Evolutionary conservation across 2,888 invertebrate genomes (phyloP).

Genomic region (Cyclophora albipunctata): DNA sequence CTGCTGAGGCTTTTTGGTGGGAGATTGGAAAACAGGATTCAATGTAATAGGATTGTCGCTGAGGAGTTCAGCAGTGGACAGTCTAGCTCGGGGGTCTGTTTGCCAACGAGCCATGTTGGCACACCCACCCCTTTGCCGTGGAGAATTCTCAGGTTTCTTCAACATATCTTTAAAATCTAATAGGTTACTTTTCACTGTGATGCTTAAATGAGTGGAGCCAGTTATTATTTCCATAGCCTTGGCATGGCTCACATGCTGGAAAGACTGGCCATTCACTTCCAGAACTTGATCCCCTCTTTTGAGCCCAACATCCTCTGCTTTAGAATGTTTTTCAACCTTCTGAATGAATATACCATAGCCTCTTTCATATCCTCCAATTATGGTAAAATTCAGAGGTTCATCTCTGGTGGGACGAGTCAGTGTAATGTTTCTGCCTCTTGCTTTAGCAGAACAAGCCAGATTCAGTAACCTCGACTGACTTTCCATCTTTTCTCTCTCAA

Average conservation of each 20-base stretch:
- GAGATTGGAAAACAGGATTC: constrained; percentile 70
- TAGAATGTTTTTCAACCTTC: constrained; percentile 93
- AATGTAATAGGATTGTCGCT: constrained; percentile 65
- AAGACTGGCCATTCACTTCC: constrained; percentile 98
- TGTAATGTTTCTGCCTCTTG: constrained; percentile 92
- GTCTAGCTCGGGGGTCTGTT: constrained; percentile 82
- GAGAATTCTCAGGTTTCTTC: constrained; percentile 85
- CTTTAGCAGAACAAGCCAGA: constrained; percentile 98
- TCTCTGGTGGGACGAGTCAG: constrained; percentile 94
- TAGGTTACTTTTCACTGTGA: constrained; percentile 97
- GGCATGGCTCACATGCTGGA: constrained; percentile 93
- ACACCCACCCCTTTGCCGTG: constrained; percentile 79
- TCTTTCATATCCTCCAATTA: constrained; percentile 94
- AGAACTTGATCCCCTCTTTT: constrained; percentile 98
- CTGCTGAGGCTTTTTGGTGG: constrained; percentile 72
- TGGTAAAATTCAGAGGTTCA: constrained; percentile 93
- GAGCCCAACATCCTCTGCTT: constrained; percentile 96
- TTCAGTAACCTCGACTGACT: constrained; percentile 89
- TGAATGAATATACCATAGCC: constrained; percentile 96
- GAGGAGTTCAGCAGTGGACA: constrained; percentile 85
- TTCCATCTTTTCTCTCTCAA: constrained; percentile 90
- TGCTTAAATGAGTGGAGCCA: constrained; percentile 95
- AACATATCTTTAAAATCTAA: constrained; percentile 85
- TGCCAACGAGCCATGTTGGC: constrained; percentile 80
- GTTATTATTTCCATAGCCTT: constrained; percentile 94